phyloP scores from a whole-genome alignment of 2,113 vertebrate species.

The Sorex araneus region DNA sequence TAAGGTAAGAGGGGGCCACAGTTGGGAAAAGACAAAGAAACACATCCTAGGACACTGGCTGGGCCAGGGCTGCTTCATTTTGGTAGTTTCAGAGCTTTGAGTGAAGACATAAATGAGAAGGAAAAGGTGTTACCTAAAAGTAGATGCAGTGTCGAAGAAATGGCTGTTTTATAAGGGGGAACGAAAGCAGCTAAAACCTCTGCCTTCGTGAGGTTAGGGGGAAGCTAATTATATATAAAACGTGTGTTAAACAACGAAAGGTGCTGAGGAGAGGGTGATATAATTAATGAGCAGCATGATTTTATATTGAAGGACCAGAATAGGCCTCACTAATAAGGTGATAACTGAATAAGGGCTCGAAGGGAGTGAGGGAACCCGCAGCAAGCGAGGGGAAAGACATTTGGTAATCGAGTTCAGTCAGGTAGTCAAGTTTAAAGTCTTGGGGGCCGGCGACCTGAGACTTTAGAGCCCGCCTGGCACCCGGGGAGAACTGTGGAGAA shows the following conservation, averaged over 20 bases:
- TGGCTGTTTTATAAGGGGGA: slow-evolving; percentile 11
- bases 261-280: not conserved
- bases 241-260: not conserved
- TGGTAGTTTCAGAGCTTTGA: not conserved
- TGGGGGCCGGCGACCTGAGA: not conserved
- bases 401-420: not conserved
- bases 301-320: not conserved
- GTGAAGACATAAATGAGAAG: slow-evolving; percentile 37
- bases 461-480: not conserved
- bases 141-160: slow-evolving; percentile 22
- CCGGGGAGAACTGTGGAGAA: not conserved
- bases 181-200: not conserved
- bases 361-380: not conserved
- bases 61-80: not conserved
- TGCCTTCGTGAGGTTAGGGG: slow-evolving; percentile 12
- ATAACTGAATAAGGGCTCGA: not conserved
- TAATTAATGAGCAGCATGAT: not conserved
- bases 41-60: not conserved
- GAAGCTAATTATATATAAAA: not conserved
- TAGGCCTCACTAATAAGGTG: not conserved
- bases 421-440: too few relatives aligned
- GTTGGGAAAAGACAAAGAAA: too few relatives aligned
- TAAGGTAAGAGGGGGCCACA: too few relatives aligned
- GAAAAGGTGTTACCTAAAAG: slow-evolving; percentile 24
- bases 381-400: not conserved